Percentiles rank a stretch among this genome's conserved stretches.
Evolutionary conservation across 2,797 vertebrate genomes (phyloP).

Genomic region (Darevskia nairensis): DNA sequence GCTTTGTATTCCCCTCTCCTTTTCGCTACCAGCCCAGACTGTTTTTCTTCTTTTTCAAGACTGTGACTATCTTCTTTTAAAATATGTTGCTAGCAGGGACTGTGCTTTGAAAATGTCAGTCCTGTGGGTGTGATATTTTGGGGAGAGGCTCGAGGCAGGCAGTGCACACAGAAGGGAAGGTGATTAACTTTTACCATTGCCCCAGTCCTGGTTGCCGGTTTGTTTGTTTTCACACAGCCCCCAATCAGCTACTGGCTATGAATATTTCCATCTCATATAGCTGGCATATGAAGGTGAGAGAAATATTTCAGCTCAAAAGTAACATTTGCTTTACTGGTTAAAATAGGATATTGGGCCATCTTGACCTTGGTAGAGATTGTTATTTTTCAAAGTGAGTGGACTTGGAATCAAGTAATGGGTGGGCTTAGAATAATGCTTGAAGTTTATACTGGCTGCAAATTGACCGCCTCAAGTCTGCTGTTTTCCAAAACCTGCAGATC

Average conservation of each 20-base stretch:
- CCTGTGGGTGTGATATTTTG: neutral
- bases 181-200: too few relatives aligned
- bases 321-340: neutral
- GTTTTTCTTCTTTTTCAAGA: neutral
- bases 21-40: neutral
- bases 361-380: neutral
- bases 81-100: neutral
- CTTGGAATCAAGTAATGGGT: neutral
- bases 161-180: neutral
- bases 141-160: neutral
- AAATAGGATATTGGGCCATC: neutral
- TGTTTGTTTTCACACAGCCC: neutral
- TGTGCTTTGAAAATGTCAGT: neutral
- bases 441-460: neutral
- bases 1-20: conserved; percentile 7
- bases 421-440: neutral
- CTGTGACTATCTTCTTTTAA: neutral
- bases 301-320: neutral
- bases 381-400: neutral
- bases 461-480: too few relatives aligned
- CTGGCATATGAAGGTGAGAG: neutral
- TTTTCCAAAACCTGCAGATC: neutral
- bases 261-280: neutral
- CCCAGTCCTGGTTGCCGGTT: neutral
- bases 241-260: neutral